phyloP scores from a whole-genome alignment of 2,888 invertebrate species.

The Melieria omissa region DNA sequence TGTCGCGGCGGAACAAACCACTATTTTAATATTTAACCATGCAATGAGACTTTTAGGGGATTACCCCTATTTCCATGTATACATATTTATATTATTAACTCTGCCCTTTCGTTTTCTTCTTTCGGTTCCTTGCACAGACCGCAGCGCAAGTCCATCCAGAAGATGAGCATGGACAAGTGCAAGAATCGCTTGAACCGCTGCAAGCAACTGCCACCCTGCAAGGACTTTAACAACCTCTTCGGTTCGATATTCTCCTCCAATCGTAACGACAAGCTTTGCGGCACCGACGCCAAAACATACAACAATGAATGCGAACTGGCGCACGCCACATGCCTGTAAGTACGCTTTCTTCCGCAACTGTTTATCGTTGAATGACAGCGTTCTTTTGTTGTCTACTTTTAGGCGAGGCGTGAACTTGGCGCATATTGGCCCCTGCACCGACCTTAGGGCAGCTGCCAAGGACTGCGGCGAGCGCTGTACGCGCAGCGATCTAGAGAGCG shows the following conservation, averaged over 20 bases:
- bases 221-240: conserved; percentile 64
- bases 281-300: conserved; percentile 88
- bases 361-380: too few species aligned
- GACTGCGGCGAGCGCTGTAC: conserved; percentile 71
- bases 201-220: conserved; percentile 77
- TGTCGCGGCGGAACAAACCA: conserved; percentile 54
- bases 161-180: conserved; percentile 79
- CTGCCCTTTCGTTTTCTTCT: neutral
- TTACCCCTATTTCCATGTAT: too few species aligned
- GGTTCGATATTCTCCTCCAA: conserved; percentile 69
- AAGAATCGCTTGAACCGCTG: conserved; percentile 79
- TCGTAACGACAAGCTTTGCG: conserved; percentile 84
- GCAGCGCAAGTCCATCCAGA: conserved; percentile 64
- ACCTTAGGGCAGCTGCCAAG: conserved; percentile 68
- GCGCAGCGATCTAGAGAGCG: conserved; percentile 70
- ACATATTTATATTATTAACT: neutral
- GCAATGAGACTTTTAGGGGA: neutral
- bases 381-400: conserved; percentile 36
- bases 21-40: neutral
- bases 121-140: conserved; percentile 49
- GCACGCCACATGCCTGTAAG: conserved; percentile 86
- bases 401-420: conserved; percentile 88
- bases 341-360: conserved; percentile 11
- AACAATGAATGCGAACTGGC: conserved; percentile 84
- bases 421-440: conserved; percentile 88